phyloP scores from a whole-genome alignment of 2,888 invertebrate species.

The Caenorhabditis sp. region DNA sequence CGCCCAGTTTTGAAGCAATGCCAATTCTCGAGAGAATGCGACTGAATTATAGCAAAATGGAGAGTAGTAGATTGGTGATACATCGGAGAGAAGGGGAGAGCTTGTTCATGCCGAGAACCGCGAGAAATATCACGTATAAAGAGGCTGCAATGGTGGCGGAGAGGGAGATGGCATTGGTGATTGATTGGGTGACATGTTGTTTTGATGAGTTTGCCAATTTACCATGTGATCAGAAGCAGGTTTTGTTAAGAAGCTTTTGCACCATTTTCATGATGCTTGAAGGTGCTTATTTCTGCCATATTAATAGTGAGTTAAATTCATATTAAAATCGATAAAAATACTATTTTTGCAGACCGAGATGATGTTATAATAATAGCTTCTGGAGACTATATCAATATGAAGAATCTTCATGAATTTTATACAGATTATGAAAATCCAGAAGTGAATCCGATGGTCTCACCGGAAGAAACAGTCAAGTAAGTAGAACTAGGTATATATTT shows the following conservation, averaged over 20 bases:
- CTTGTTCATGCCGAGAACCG: constrained; percentile 8
- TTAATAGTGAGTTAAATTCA: constrained; percentile 11
- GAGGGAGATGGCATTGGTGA: constrained; percentile 28
- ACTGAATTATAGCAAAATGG: constrained; percentile 37
- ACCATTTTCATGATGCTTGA: constrained; percentile 25
- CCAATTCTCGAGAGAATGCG: constrained; percentile 26
- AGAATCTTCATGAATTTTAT: constrained; percentile 18
- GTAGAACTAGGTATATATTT: too few relatives aligned
- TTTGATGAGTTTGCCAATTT: constrained; percentile 26
- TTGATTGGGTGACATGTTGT: constrained; percentile 36
- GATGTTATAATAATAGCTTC: constrained; percentile 20
- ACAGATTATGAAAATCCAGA: constrained; percentile 1
- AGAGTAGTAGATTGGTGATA: constrained; percentile 24
- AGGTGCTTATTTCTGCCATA: constrained; percentile 26
- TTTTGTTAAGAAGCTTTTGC: constrained; percentile 33
- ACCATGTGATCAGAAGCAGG: constrained; percentile 31
- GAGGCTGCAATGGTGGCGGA: constrained; percentile 15
- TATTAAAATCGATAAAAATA: neutral
- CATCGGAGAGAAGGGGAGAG: constrained; percentile 34
- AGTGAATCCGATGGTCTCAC: neutral
- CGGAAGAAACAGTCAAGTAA: constrained; percentile 22
- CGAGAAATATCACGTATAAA: constrained; percentile 24
- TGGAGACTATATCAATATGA: constrained; percentile 34
- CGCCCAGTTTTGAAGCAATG: constrained; percentile 14
- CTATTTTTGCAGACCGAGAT: constrained; percentile 5